Evolutionary conservation across 2,888 invertebrate genomes (phyloP).

Genomic region (Machimus rusticus): DNA sequence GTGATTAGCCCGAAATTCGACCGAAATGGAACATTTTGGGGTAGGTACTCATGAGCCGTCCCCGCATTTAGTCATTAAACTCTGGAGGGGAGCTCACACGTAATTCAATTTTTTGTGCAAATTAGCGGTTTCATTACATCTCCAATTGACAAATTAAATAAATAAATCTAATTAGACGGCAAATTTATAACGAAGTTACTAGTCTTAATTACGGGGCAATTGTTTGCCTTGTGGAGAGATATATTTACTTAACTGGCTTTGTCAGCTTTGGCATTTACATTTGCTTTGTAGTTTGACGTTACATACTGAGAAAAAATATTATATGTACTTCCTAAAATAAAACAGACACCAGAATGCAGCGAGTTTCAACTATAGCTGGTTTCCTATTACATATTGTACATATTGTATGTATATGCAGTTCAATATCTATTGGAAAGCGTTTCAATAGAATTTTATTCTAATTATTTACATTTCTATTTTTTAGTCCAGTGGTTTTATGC

Average conservation of each 20-base stretch:
- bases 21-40: constrained; percentile 5
- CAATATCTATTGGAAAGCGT: too few relatives aligned
- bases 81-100: not conserved
- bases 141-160: constrained; percentile 33
- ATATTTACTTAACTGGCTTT: constrained; percentile 2
- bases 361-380: too few relatives aligned
- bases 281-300: not conserved
- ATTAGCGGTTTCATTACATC: constrained; percentile 41
- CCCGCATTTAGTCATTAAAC: not conserved
- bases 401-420: too few relatives aligned
- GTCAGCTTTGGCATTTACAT: not conserved
- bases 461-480: too few relatives aligned
- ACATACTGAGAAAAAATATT: too few relatives aligned
- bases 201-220: constrained; percentile 24
- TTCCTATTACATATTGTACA: too few relatives aligned
- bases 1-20: constrained; percentile 7
- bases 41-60: not conserved
- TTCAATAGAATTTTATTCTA: too few relatives aligned
- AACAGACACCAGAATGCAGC: too few relatives aligned
- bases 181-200: constrained; percentile 3
- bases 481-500: too few relatives aligned
- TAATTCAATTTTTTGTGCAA: constrained; percentile 36
- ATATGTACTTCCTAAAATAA: too few relatives aligned
- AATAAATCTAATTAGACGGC: constrained; percentile 19
- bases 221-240: constrained; percentile 18